Evolutionary conservation across 2,888 invertebrate species (phyloP).

Genomic region (Tipula vernalis): DNA sequence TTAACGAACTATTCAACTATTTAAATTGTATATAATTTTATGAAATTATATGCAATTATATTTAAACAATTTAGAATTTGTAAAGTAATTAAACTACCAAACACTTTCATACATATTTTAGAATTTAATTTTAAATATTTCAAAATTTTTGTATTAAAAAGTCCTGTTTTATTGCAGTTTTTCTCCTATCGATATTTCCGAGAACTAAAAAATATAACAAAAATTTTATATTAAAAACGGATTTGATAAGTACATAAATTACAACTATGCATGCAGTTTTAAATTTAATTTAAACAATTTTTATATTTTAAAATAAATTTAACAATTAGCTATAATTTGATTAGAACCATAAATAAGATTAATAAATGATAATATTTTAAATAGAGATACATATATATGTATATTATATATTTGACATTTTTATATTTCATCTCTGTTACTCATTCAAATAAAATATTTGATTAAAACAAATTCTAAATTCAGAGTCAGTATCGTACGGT

Average conservation of each 20-base stretch:
- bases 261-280: neutral
- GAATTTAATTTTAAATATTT: neutral
- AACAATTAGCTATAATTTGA: no score
- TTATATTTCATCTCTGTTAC: neutral
- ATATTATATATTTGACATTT: neutral
- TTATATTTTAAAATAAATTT: neutral
- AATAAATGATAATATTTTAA: neutral
- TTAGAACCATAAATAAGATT: neutral
- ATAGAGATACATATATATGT: no score
- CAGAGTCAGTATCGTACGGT: neutral
- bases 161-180: neutral
- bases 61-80: neutral
- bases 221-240: neutral
- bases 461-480: neutral
- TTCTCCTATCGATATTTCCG: neutral
- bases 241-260: neutral
- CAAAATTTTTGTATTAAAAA: neutral
- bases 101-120: neutral
- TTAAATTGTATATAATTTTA: neutral
- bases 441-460: neutral
- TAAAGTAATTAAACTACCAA: neutral
- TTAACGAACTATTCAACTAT: neutral
- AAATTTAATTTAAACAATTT: neutral
- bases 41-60: neutral
- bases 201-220: neutral